Evolutionary conservation across 2,888 invertebrate species (phyloP).

Genomic region (Pollenia labialis): DNA sequence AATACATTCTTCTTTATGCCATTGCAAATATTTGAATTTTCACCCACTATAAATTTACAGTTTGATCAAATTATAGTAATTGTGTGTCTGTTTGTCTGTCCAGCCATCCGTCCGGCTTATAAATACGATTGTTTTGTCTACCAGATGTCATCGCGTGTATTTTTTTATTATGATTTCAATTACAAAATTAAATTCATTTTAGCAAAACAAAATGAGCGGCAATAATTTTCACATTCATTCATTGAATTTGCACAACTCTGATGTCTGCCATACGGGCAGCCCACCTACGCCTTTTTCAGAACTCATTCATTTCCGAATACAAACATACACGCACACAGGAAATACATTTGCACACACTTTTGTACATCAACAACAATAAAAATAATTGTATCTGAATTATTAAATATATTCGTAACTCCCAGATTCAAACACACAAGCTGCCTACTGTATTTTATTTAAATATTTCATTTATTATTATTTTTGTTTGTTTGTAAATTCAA

Average conservation of each 20-base stretch:
- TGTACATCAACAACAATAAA: conserved; percentile 61
- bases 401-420: conserved; percentile 46
- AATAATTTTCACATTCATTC: conserved; percentile 59
- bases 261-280: conserved; percentile 4
- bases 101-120: conserved; percentile 27
- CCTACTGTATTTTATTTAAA: conserved; percentile 27
- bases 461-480: too few relatives aligned
- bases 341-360: conserved; percentile 18
- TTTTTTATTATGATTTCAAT: conserved; percentile 73
- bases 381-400: conserved; percentile 62
- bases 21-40: conserved; percentile 37
- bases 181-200: conserved; percentile 67
- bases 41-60: conserved; percentile 51
- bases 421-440: conserved; percentile 40
- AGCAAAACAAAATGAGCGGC: conserved; percentile 22
- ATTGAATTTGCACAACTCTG: conserved; percentile 49
- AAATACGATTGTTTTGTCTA: conserved; percentile 62
- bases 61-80: conserved; percentile 64
- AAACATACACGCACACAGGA: conserved; percentile 27
- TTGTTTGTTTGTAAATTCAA: conserved; percentile 26
- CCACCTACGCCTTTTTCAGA: conserved; percentile 50
- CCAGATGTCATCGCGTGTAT: conserved; percentile 72
- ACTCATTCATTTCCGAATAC: neutral
- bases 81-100: conserved; percentile 17
- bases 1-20: conserved; percentile 23